Percentiles rank a stretch among this genome's conserved stretches.
phyloP scores from a whole-genome alignment of 2,797 vertebrate genomes.

The Pipistrellus kuhlii region DNA sequence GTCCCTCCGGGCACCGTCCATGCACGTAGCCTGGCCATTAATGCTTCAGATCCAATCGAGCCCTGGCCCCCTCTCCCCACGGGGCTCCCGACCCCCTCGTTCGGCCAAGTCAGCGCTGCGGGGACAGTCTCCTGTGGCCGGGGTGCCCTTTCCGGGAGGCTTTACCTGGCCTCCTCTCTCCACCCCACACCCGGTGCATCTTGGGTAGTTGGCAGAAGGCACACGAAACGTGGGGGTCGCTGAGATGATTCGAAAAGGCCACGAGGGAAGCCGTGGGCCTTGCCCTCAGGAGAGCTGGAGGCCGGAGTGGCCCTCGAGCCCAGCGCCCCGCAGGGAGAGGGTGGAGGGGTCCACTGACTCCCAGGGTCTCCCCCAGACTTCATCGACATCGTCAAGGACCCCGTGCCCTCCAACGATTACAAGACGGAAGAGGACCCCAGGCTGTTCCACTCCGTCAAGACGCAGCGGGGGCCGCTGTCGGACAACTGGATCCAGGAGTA shows the following conservation, averaged over 20 bases:
- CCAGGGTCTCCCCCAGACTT: slow-evolving; percentile 88
- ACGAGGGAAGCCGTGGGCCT: background rate
- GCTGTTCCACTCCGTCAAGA: slow-evolving; percentile 95
- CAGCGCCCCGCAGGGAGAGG: background rate
- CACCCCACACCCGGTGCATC: rapidly evolving
- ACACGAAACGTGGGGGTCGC: background rate
- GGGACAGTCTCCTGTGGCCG: background rate
- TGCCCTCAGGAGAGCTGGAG: rapidly evolving
- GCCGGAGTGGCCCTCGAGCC: background rate
- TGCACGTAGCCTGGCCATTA: background rate
- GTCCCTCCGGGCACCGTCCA: background rate
- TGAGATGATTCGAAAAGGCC: background rate
- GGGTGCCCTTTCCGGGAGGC: background rate
- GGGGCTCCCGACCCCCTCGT: rapidly evolving
- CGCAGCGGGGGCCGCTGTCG: slow-evolving; percentile 94
- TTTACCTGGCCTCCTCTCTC: background rate
- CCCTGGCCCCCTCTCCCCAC: rapidly evolving
- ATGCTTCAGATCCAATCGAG: background rate
- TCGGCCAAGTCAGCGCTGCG: rapidly evolving
- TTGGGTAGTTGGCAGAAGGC: background rate
- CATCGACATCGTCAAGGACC: slow-evolving; percentile 98
- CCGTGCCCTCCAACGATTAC: slow-evolving; percentile 96
- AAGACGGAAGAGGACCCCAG: slow-evolving; percentile 96
- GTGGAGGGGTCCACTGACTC: background rate
- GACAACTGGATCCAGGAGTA: slow-evolving; percentile 97